Evolutionary conservation across 1,140 invertebrate genomes (phyloP).

Genomic region (Ceratosolen fusciceps): DNA sequence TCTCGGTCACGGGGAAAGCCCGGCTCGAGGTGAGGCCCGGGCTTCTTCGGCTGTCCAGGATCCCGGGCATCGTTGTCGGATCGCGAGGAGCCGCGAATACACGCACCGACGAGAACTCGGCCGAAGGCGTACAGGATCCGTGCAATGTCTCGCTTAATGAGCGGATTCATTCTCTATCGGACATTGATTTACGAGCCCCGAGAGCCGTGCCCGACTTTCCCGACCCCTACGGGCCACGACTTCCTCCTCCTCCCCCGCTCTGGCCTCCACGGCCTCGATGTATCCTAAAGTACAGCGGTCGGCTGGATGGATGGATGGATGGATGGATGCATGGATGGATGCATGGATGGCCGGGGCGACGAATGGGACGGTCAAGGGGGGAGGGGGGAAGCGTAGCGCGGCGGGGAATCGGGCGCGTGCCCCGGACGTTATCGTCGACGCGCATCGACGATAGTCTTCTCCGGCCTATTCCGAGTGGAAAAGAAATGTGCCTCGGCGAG

Average conservation of each 20-base stretch:
- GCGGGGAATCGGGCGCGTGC: constrained; percentile 11
- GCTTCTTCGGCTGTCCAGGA: too few species aligned
- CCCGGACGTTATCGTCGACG: constrained; percentile 49
- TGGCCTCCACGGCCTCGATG: too few species aligned
- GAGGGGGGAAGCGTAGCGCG: neutral
- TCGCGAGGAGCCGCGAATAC: neutral
- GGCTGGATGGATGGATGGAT: too few species aligned
- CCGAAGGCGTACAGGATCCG: neutral
- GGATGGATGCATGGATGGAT: too few species aligned
- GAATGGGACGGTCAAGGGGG: neutral
- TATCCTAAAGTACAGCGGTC: too few species aligned
- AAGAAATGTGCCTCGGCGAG: too few species aligned
- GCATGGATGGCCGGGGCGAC: neutral
- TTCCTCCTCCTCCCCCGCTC: too few species aligned
- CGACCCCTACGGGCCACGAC: too few species aligned
- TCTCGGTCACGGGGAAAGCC: too few species aligned
- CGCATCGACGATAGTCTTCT: constrained; percentile 12
- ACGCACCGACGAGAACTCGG: neutral
- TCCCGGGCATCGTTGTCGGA: neutral
- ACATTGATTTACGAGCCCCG: neutral
- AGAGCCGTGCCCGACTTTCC: too few species aligned
- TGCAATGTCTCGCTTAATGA: neutral
- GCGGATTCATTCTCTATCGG: neutral
- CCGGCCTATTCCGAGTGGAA: too few species aligned
- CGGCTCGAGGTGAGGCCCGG: too few species aligned